Conservation (phyloP, 2,797 vertebrate genomes). For the Paratrypauchen microcephalus region DNA sequence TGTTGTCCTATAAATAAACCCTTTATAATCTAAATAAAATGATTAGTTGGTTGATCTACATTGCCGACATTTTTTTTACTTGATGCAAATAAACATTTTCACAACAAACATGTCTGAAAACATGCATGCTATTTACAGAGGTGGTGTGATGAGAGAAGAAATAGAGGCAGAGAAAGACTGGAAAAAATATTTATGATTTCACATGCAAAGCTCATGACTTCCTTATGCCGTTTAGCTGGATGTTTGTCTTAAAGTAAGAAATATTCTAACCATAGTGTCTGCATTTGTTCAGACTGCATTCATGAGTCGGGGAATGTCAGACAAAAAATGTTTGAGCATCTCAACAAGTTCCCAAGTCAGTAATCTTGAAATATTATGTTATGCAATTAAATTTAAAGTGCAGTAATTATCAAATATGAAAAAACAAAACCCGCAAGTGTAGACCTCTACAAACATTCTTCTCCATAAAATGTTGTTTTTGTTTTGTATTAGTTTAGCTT, state of each 20-base stretch:
- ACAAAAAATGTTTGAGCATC: background rate
- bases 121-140: background rate
- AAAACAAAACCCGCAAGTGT: too few species aligned
- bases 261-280: background rate
- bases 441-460: too few species aligned
- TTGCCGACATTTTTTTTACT: background rate
- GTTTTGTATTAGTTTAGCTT: background rate
- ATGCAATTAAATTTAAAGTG: too few species aligned
- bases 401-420: too few species aligned
- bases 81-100: background rate
- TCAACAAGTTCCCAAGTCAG: background rate
- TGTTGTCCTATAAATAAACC: too few species aligned
- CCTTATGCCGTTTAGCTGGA: background rate
- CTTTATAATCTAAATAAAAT: too few species aligned
- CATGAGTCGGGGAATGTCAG: background rate
- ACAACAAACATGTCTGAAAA: background rate
- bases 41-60: background rate
- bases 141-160: background rate
- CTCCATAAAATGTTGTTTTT: too few species aligned
- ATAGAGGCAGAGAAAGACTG: background rate
- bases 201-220: background rate
- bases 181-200: background rate
- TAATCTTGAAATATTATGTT: too few species aligned
- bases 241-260: background rate
- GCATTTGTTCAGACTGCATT: background rate